Percentiles rank a stretch among this genome's conserved stretches.
These are phyloP conservation scores for Caenorhabditis plicata DNA, from an alignment of 2,888 invertebrate genomes.

Conservation along the genomic window DNA sequence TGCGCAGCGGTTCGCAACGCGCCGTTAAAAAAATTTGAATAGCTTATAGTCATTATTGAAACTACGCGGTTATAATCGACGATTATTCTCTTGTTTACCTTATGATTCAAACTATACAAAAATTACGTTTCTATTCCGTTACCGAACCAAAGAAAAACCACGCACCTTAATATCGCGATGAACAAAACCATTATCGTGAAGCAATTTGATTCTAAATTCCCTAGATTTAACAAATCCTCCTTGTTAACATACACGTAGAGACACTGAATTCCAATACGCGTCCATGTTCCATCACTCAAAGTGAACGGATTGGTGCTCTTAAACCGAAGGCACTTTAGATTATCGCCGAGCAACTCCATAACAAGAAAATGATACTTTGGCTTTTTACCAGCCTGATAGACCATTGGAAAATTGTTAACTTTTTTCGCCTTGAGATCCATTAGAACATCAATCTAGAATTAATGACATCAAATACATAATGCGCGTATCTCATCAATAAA, in stretches of 20 bases:
- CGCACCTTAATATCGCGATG: constrained; percentile 25
- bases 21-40: no score
- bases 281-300: constrained; percentile 37
- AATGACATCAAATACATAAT: not conserved
- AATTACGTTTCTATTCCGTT: no score
- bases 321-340: constrained; percentile 35
- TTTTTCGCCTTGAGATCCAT: not conserved
- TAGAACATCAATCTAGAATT: constrained; percentile 11
- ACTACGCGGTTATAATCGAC: no score
- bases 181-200: constrained; percentile 24
- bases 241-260: constrained; percentile 27
- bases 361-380: constrained; percentile 34
- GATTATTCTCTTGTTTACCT: no score
- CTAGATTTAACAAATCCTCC: not conserved
- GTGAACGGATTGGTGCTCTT: constrained; percentile 9
- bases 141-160: no score
- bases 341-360: constrained; percentile 51
- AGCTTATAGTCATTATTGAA: no score
- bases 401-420: constrained; percentile 8
- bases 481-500: not conserved
- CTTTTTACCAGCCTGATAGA: constrained; percentile 3
- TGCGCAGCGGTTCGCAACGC: no score
- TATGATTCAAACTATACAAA: no score
- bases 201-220: constrained; percentile 7
- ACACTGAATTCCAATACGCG: constrained; percentile 47